Evolutionary conservation across 2,888 invertebrate genomes (phyloP).

Genomic region (Trissolcus japonicus): DNA sequence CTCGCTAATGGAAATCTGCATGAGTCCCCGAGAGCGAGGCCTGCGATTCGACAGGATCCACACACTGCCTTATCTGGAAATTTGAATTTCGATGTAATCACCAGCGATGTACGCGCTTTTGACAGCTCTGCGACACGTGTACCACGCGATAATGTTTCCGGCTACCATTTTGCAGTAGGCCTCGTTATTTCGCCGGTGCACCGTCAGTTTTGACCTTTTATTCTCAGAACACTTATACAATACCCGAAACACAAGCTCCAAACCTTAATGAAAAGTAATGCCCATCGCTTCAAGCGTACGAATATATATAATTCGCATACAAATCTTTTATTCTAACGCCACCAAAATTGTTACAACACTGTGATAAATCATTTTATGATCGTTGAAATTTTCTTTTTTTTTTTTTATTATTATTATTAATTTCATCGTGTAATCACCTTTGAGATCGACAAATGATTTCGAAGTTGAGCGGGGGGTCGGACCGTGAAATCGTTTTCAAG

Average conservation of each 20-base stretch:
- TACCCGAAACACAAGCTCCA: neutral
- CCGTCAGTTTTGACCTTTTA: neutral
- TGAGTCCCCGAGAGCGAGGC: neutral
- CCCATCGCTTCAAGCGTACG: no score
- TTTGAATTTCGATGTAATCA: conserved; percentile 56
- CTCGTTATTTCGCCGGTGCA: conserved; percentile 7
- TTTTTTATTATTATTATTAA: no score
- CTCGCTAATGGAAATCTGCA: conserved; percentile 53
- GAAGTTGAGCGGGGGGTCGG: conserved; percentile 7
- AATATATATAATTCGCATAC: neutral
- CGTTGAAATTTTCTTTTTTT: no score
- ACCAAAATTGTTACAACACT: neutral
- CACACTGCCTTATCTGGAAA: conserved; percentile 49
- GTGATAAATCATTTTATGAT: neutral
- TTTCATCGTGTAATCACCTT: no score
- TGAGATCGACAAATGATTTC: conserved; percentile 3
- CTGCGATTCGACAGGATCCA: conserved; percentile 19
- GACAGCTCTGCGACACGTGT: conserved; percentile 63
- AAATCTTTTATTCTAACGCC: neutral
- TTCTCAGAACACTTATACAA: neutral
- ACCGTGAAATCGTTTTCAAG: conserved; percentile 28
- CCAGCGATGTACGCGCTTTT: conserved; percentile 44
- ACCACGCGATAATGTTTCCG: conserved; percentile 47
- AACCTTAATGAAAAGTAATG: neutral
- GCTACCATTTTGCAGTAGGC: conserved; percentile 19